Evolutionary conservation across 2,113 vertebrate genomes (phyloP).

Genomic region (Lepidothrix coronata): DNA sequence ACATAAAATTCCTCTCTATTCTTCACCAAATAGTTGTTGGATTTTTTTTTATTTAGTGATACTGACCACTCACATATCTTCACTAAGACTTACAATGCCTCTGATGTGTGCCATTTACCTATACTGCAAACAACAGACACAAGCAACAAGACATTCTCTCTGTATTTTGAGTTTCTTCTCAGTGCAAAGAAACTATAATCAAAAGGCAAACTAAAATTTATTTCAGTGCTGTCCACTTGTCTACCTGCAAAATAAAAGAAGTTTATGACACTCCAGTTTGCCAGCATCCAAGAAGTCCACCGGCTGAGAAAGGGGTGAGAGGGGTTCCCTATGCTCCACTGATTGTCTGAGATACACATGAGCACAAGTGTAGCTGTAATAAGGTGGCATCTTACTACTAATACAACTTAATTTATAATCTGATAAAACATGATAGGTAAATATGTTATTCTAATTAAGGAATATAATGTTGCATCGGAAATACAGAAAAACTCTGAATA

Average conservation of each 20-base stretch:
- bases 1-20: neutral
- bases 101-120: neutral
- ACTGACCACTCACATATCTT: neutral
- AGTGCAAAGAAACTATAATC: neutral
- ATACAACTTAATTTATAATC: neutral
- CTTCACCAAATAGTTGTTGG: neutral
- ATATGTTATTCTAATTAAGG: constrained; percentile 24
- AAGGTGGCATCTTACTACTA: neutral
- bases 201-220: neutral
- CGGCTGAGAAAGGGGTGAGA: neutral
- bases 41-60: neutral
- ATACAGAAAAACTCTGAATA: neutral
- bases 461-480: neutral
- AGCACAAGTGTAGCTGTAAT: neutral
- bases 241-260: neutral
- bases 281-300: neutral
- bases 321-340: neutral
- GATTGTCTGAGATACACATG: neutral
- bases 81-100: neutral
- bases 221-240: neutral
- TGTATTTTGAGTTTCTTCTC: neutral
- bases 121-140: neutral
- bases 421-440: neutral
- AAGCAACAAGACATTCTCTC: neutral
- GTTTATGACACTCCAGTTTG: neutral